phyloP scores from a whole-genome alignment of 2,888 invertebrate genomes.

The Cephus nigrinus region DNA sequence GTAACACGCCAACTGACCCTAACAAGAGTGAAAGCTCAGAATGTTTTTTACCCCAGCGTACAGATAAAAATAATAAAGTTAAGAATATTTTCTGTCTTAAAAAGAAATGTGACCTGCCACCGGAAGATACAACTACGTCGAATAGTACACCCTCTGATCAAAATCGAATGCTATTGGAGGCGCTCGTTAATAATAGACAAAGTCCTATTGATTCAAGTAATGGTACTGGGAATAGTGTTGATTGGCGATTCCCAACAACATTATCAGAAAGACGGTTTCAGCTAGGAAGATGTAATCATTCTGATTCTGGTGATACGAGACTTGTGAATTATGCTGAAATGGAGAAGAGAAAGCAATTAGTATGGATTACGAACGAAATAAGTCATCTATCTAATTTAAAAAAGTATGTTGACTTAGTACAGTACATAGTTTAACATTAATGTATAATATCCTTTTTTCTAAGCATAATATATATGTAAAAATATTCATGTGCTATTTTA shows the following conservation, averaged over 20 bases:
- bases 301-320: conserved; percentile 51
- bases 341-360: conserved; percentile 69
- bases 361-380: conserved; percentile 72
- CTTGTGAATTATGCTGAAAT: conserved; percentile 66
- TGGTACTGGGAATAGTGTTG: conserved; percentile 39
- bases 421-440: neutral
- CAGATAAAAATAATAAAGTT: conserved; percentile 27
- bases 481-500: conserved; percentile 4
- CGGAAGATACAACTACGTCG: conserved; percentile 41
- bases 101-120: conserved; percentile 39
- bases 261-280: conserved; percentile 67
- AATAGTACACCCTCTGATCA: conserved; percentile 48
- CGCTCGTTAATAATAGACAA: conserved; percentile 41
- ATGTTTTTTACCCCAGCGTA: conserved; percentile 56
- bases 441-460: conserved; percentile 1
- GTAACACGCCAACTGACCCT: conserved; percentile 42
- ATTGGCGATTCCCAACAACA: conserved; percentile 68
- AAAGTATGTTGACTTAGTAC: conserved; percentile 38
- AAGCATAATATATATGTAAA: neutral
- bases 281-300: conserved; percentile 46
- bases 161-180: conserved; percentile 47
- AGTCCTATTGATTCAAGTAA: conserved; percentile 41
- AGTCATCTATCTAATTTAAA: conserved; percentile 70
- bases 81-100: conserved; percentile 46
- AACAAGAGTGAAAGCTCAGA: conserved; percentile 62